A percentile compares a stretch with the other conserved stretches of the same genome.
Conservation (phyloP, 1,140 invertebrate species). For the Caenorhabditis tropicalis region DNA sequence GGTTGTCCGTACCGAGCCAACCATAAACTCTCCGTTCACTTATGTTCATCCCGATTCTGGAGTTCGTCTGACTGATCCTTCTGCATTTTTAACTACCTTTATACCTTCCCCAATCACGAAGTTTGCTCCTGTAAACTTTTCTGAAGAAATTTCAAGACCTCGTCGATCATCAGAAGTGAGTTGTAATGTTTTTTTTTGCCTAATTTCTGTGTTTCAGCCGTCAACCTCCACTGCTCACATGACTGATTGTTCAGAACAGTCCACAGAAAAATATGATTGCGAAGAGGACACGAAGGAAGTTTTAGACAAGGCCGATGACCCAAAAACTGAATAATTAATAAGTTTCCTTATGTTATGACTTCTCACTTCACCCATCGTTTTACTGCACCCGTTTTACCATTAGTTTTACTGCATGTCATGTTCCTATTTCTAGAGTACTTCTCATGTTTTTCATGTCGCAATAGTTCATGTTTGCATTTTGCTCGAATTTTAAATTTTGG, state of each 20-base stretch:
- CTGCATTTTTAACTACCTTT: slow-evolving; percentile 3
- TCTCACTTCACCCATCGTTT: background rate
- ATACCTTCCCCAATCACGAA: slow-evolving; percentile 12
- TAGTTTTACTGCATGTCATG: slow-evolving; percentile 10
- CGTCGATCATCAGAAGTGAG: background rate
- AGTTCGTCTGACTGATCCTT: background rate
- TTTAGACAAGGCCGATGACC: background rate
- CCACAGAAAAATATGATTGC: background rate
- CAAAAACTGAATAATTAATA: background rate
- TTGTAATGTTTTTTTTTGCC: background rate
- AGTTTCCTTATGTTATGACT: background rate
- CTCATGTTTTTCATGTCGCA: background rate
- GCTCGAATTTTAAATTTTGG: background rate
- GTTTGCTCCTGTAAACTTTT: background rate
- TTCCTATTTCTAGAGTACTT: background rate
- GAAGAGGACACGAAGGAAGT: background rate
- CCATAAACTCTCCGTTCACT: background rate
- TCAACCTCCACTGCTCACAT: background rate
- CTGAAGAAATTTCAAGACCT: background rate
- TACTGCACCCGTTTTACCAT: slow-evolving; percentile 36
- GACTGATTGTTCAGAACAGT: background rate
- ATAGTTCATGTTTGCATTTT: slow-evolving; percentile 28
- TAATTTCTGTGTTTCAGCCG: background rate
- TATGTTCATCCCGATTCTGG: slow-evolving; percentile 15
- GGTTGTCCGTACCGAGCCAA: background rate